phyloP scores from a whole-genome alignment of 1,140 invertebrate genomes.

The Saccostrea cuccullata region DNA sequence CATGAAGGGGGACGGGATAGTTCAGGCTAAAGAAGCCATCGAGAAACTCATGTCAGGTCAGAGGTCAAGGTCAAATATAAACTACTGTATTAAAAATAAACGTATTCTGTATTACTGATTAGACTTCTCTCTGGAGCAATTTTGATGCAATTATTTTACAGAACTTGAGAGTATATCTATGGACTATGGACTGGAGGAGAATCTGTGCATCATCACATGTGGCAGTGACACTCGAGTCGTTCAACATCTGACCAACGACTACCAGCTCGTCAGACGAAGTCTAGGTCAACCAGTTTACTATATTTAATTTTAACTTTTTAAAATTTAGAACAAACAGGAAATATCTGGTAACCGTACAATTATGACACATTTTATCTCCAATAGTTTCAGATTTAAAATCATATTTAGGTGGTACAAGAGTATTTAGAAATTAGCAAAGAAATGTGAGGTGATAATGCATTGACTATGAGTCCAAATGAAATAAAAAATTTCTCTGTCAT shows the following conservation, averaged over 20 bases:
- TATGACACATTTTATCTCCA: too few relatives aligned
- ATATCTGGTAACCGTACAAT: too few relatives aligned
- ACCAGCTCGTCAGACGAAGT: slow-evolving; percentile 46
- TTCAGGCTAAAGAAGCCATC: slow-evolving; percentile 40
- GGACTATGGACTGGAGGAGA: slow-evolving; percentile 56
- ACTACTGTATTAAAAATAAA: background rate
- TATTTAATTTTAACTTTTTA: background rate
- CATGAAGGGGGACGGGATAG: slow-evolving; percentile 45
- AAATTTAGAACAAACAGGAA: too few relatives aligned
- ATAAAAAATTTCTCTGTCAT: too few relatives aligned
- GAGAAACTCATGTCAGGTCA: slow-evolving; percentile 42
- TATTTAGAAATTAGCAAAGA: too few relatives aligned
- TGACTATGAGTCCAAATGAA: too few relatives aligned
- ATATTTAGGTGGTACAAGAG: too few relatives aligned
- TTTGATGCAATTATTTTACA: slow-evolving; percentile 36
- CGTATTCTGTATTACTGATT: background rate
- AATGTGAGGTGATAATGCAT: too few relatives aligned
- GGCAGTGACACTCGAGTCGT: slow-evolving; percentile 53
- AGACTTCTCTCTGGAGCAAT: background rate
- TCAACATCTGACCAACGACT: slow-evolving; percentile 62
- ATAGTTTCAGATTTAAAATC: too few relatives aligned
- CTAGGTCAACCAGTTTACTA: slow-evolving; percentile 44
- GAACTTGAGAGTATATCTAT: slow-evolving; percentile 55
- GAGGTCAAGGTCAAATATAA: slow-evolving; percentile 1
- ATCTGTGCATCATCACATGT: slow-evolving; percentile 56